Conservation (phyloP, 2,888 invertebrate species). For the Drosophila longiperda region DNA sequence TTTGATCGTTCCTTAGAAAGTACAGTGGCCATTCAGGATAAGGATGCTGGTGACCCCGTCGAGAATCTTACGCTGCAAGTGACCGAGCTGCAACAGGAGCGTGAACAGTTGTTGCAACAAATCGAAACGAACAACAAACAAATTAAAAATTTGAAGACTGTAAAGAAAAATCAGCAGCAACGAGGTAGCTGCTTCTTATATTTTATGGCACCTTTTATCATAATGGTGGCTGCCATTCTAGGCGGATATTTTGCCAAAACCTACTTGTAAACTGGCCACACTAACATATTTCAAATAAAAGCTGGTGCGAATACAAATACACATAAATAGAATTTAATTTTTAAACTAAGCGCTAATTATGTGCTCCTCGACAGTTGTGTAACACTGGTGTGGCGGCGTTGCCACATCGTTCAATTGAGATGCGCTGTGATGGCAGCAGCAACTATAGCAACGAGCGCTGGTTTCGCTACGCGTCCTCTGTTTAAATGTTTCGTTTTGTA, state of each 20-base stretch:
- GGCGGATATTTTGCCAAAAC: conserved; percentile 16
- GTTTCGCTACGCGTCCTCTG: conserved; percentile 17
- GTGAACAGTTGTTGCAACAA: conserved; percentile 9
- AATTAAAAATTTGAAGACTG: neutral
- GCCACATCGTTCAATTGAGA: neutral
- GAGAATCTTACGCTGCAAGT: conserved; percentile 26
- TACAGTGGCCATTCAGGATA: neutral
- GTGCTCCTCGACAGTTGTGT: neutral
- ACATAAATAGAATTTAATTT: neutral
- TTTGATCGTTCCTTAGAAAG: neutral
- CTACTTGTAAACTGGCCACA: conserved; percentile 7
- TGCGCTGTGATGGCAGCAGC: conserved; percentile 3
- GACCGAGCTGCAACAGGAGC: conserved; percentile 33
- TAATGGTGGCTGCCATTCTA: conserved; percentile 2
- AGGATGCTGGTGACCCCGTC: neutral
- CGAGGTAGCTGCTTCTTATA: neutral
- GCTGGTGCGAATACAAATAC: neutral
- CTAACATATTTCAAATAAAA: neutral
- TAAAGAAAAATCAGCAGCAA: neutral
- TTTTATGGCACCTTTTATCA: neutral
- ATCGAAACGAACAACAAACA: conserved; percentile 10
- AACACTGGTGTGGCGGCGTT: conserved; percentile 5
- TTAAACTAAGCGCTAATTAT: neutral
- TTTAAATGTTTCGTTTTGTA: conserved; percentile 32
- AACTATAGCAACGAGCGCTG: conserved; percentile 51